Base-by-base conservation (phyloP, 2,888 invertebrate genomes). In the Phania funesta region DNA sequence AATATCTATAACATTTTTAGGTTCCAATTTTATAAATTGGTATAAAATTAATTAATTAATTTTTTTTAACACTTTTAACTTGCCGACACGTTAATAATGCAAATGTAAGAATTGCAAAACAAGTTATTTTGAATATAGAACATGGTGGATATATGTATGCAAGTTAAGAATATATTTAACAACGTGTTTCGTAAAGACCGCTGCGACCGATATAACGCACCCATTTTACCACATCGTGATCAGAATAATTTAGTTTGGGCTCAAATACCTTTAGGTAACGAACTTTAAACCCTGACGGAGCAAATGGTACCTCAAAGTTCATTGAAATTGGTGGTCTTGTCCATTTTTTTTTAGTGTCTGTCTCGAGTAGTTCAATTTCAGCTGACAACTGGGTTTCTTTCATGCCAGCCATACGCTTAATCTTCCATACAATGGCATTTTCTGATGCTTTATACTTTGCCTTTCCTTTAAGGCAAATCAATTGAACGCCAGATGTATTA, bases 171-270 rank as follows among this genome's bases (percentile, higher is more conserved):
- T 32, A 20, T 8, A 52, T 76, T 93, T 94, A 99, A 93, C 99
- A 99, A 92, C 99, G 93, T 44, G 99, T 99, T 93, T 99, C 99
- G 91, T 99, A 99, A 52, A 99, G 94, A 75, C 99, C 99, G 90
- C 99, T 99, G 88, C 99, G 95, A 54, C 99, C 99, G 89, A 99
- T 99, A 92, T 99, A 99, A 32, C 99, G 94, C 85, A 99, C 99
- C 99, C 99, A 99, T 95, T 99, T 99, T 90, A 99, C 99, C 85
- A 99, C 99, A 91, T 99, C 99, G 88, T 99, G 99, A 92, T 99
- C 99, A 1, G 99, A 99, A 92, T 99, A 99, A 93, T 99, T 99
- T 87, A 99, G 93, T 91, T 99, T 99, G 0, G 99, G 97, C 92
- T 99, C 99, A 88, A 99, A 99, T 84, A 99, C 99, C 92, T 99